These are phyloP conservation scores for Hemiprocne comata DNA, from an alignment of 2,113 vertebrate genomes.

Conservation along the genomic window DNA sequence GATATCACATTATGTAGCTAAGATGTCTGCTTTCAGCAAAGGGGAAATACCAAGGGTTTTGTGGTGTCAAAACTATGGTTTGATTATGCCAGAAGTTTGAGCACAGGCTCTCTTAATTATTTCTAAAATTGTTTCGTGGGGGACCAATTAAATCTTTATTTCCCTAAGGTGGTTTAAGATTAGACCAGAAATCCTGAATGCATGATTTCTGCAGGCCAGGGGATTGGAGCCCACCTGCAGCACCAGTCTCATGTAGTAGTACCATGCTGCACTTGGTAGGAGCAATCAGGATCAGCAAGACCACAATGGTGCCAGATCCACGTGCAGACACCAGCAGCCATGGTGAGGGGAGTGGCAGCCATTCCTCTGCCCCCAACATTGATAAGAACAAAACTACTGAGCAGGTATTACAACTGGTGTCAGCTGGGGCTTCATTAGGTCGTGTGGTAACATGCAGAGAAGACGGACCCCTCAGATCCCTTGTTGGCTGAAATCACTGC, in stretches of 20 bases:
- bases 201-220: not conserved
- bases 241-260: too few species aligned
- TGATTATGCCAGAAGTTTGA: not conserved
- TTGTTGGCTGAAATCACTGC: not conserved
- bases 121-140: not conserved
- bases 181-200: not conserved
- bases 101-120: not conserved
- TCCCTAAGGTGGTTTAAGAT: not conserved
- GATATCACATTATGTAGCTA: not conserved
- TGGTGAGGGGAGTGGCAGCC: not conserved
- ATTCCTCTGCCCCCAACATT: not conserved
- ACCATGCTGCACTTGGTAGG: not conserved
- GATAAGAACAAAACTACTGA: not conserved
- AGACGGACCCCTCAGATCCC: not conserved
- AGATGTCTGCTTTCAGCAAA: not conserved
- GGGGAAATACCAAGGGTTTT: not conserved
- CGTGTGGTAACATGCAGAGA: fast-evolving
- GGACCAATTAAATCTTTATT: not conserved
- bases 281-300: not conserved
- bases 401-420: not conserved
- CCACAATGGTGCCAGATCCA: fast-evolving
- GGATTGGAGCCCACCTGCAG: not conserved
- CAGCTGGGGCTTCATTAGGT: not conserved
- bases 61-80: not conserved
- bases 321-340: not conserved